Evolutionary conservation across 2,888 invertebrate species (phyloP), one percentile per base, ranked within the genome.

Genomic region (Gastrophysa polygoni): DNA sequence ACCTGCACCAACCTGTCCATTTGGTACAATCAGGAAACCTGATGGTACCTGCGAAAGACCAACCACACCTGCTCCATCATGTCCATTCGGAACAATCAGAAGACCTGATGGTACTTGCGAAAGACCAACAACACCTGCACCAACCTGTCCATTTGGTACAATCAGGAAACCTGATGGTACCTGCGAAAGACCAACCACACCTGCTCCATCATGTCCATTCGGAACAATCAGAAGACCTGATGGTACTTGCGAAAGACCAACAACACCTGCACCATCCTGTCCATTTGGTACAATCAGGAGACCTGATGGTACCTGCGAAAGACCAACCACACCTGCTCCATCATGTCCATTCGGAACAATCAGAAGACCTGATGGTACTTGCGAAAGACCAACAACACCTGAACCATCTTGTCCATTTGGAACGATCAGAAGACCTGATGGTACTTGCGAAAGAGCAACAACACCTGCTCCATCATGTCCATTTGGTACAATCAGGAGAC

Each of bases 71-170:
- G 24, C 32, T 0, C 57, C 59, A 18, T 46, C 46, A 14, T 67
- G 67, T 58, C 65, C 67, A 5, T 60, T 49, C 21, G 66, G 66
- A 17, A 59, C 51, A 1, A 44, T 51, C n/a, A 43, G 49, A 54
- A 29, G 55, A 34, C 46, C 64, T 18, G 48, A 60, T 29, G 65
- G 61, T 18, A 54, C 63, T 21, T 68, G 67, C 18, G 50, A 52
- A 51, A 24, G 59, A 24, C 66, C 63, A 38, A 56, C 61, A 38
- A 17, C 24, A 1, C 50, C 62, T 38, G 16, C 52, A 16, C 63
- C 64, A 29, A n/a, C 18, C 6, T 60, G 60, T 55, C 60, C 60
- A 24, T 48, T 18, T 10, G 64, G 64, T 48, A 56, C 59, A 2
- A 24, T 57, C 8, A 24, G 44, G 28, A 51, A 50, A 54, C 54